Evolutionary conservation across 2,113 vertebrate species (phyloP), one percentile per base, ranked within the genome.

Genomic region (Fulica atra): DNA sequence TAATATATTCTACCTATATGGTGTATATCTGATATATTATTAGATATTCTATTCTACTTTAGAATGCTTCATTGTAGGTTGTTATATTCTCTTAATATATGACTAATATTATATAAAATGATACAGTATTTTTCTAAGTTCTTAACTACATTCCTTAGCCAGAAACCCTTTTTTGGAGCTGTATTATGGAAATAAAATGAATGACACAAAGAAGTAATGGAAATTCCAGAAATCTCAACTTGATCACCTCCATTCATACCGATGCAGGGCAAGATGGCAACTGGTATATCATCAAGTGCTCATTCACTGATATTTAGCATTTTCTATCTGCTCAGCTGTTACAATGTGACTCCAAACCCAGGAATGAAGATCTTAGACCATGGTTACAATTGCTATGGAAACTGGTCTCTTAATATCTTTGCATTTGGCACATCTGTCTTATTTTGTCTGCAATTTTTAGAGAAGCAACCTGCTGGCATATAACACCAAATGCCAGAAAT

Each of bases 361-460:
- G 74, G 60, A 81, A 96, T 63, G n/a, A 83, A 64, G 57, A 74
- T 73, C 61, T 73, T 38, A 70, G 83, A 68, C 64, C 64, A 33
- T 69, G 59, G 90, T 96, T 89, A 89, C 89, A 63, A 97, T 95
- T 86, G 95, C 95, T 95, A 96, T 93, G 80, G 97, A 93, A 97
- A 97, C 95, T 36, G 70, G n/a, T 72, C 91, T 71, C 88, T 82
- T 88, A 77, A 50, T 77, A 70, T 61, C 71, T 92, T 95, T 90
- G 76, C 79, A 86, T 95, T 95, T 83, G 81, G 85, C 87, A 89
- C 64, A 91, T 91, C 88, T 95, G 82, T 88, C 94, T 95, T 86
- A 86, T 66, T 96, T 84, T 88, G n/a, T 35, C 89, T 53, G 88
- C 57, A 54, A 17, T 86, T 93, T 86, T 72, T 65, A 65, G 91